Evolutionary conservation across 2,113 vertebrate species (phyloP).

Genomic region (Tinamus guttatus): DNA sequence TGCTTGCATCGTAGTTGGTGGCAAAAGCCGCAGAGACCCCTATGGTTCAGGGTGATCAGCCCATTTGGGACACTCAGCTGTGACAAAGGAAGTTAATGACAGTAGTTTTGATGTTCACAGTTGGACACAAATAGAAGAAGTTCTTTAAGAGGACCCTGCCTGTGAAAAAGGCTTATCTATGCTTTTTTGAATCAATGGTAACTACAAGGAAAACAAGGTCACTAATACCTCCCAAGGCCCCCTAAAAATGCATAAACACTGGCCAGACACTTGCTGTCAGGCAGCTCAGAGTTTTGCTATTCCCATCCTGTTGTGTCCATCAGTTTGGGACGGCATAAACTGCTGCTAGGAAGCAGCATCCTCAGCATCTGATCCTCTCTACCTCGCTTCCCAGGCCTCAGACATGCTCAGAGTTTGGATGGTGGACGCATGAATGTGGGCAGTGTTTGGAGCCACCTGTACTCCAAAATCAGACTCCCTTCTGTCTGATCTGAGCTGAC

Average conservation of each 20-base stretch:
- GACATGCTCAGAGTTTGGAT: not conserved
- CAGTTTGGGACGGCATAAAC: not conserved
- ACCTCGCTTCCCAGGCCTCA: not conserved
- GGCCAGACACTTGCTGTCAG: not conserved
- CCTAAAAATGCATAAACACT: not conserved
- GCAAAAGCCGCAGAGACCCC: rapidly evolving
- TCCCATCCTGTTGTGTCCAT: not conserved
- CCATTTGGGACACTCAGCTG: not conserved
- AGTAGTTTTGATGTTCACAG: not conserved
- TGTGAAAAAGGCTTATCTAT: not conserved
- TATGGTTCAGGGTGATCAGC: not conserved
- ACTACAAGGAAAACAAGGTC: not conserved
- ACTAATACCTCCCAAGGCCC: not conserved
- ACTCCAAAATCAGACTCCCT: not conserved
- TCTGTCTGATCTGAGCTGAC: not conserved
- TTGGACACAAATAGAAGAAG: not conserved
- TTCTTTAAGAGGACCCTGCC: not conserved
- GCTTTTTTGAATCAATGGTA: not conserved
- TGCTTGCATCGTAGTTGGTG: not conserved
- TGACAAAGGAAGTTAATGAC: not conserved
- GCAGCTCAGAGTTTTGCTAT: not conserved
- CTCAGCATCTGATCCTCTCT: not conserved
- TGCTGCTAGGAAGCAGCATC: not conserved
- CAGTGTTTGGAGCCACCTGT: not conserved
- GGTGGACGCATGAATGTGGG: not conserved